Evolutionary conservation across 2,888 invertebrate species (phyloP), one percentile per base, ranked within the genome.

Genomic region (Polymixis lichenea): DNA sequence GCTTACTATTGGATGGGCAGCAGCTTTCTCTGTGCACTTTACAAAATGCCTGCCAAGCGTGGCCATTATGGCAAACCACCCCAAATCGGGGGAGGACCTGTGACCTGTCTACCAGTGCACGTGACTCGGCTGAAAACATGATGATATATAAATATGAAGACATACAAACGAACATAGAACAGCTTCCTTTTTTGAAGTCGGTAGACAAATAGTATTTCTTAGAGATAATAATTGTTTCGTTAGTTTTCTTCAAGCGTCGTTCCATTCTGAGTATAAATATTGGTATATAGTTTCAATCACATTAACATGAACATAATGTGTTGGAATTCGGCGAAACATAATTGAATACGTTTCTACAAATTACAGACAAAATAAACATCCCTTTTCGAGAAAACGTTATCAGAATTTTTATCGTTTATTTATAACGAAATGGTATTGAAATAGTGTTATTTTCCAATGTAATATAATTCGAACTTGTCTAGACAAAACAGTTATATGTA

Each of bases 391-490:
- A 60, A 61, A 70, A 58, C 49, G 53, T 67, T 64, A 15, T 2
- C 22, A 69, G 46, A 69, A 46, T 65, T 65, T 75, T 72, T 72
- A 66, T 75, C 25, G n/a, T 66, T 28, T 72, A 61, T 53, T 58
- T 74, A 8, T 53, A 68, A 53, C 8, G 25, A 46, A 66, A 77
- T 46, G 11, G 28, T 70, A 77, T 67, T 19, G 51, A n/a, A 66
- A 77, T 55, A 28, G 65, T 73, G 32, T 84, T 64, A 65, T 75
- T 80, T 80, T 73, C 73, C 60, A 84, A 62, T 73, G 72, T 79
- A 72, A 82, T 85, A 70, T 72, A 60, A 72, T 81, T 64, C 32
- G 15, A 55, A 58, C 32, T 56, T 66, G 86, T 85, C 86, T 83
- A 83, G 83, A 83, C 83, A 25, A 70, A 81, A 75, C 53, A 49